These are phyloP conservation scores for Macrosiphum euphorbiae DNA, from an alignment of 2,888 invertebrate genomes.

Conservation along the genomic window DNA sequence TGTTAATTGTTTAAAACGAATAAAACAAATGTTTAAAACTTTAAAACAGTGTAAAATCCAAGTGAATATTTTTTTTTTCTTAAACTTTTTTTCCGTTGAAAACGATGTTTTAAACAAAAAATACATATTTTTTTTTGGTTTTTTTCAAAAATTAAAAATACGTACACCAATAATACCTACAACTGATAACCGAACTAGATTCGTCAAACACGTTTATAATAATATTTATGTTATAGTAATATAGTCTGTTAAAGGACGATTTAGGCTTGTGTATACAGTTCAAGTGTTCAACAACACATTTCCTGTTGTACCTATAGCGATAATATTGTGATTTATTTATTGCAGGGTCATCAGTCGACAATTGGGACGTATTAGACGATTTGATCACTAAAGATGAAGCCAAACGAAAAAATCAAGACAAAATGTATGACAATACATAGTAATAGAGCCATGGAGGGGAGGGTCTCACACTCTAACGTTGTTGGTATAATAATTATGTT, in stretches of 20 bases:
- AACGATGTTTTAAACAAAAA: too few species aligned
- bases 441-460: neutral
- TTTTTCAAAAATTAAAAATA: too few species aligned
- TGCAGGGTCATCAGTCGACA: constrained; percentile 4
- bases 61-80: too few species aligned
- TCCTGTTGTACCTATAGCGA: neutral
- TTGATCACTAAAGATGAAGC: constrained; percentile 41
- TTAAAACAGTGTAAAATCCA: too few species aligned
- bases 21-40: too few species aligned
- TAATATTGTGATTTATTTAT: neutral
- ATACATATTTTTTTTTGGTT: too few species aligned
- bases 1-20: too few species aligned
- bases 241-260: neutral
- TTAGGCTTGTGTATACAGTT: neutral
- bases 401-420: constrained; percentile 35
- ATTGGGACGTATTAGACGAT: constrained; percentile 50
- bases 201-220: neutral
- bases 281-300: neutral
- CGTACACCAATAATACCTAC: neutral
- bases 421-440: neutral
- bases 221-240: neutral
- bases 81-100: too few species aligned
- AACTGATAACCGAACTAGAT: neutral
- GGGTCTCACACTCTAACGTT: neutral
- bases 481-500: neutral